Evolutionary conservation across 1,140 invertebrate species (phyloP), one percentile per base, ranked within the genome.

Genomic region (Drosophila pallidifrons): DNA sequence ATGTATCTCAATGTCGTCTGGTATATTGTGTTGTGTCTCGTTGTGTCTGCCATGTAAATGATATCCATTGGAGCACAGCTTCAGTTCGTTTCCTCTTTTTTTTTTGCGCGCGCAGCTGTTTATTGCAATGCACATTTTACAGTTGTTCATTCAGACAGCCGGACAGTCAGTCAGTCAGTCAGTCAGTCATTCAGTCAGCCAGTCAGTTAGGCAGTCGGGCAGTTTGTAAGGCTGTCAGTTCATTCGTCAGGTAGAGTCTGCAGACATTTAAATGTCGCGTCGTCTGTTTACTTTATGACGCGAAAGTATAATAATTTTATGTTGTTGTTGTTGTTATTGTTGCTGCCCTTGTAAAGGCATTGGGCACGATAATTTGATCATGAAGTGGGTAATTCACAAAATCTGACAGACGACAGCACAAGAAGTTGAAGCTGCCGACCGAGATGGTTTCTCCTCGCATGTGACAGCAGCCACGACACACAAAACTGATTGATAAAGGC

Each of bases 181-280:
- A 10, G 35, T 59, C 57, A 15, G 11, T 66, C 46, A 47, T n/a
- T n/a, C n/a, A n/a, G 41, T 57, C 43, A 15, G 45, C 25, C 10
- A 13, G 38, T 61, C 45, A 28, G 41, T 30, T 46, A 15, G 46
- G 58, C 49, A 28, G 11, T 49, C 41, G 32, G 20, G 20, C 20
- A 25, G 20, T 25, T 25, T 25, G 20, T 25, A 25, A 25, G 20
- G 20, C 20, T 28, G 10, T 49, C 59, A n/a, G 59, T 61, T 15
- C 28, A 20, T 60, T 32, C 13, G 45, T 58, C 32, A 35, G 43
- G 7, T 67, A 28, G 35, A n/a, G 35, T n/a, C 51, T 3, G 25
- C 41, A 52, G 20, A 38, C 64, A 61, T 69, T 69, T 52, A 54
- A 75, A 80, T 79, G 81, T 83, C 81, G 81, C 81, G 81, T 75